Base-by-base conservation (phyloP, 2,113 vertebrate species). In the Oreotragus oreotragus region DNA sequence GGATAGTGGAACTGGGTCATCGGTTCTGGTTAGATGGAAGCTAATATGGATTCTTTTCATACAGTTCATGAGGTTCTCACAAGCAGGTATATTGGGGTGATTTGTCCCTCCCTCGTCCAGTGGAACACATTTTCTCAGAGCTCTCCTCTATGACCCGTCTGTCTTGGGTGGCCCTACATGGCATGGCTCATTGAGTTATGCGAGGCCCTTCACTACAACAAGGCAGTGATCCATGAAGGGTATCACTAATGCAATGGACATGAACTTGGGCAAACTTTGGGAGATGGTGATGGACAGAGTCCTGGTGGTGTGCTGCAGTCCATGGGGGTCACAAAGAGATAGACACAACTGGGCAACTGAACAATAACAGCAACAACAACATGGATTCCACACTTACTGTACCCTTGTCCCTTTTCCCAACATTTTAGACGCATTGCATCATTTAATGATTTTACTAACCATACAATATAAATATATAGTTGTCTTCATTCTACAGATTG, bases 101-200 rank as follows among this genome's bases (percentile, higher is more conserved):
- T 73, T 39, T 6, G 66, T 6, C 36, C 64, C 66, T 73, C 11
- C 36, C n/a, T 39, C 0, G 0, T 73, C 66, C 66, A 39, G 21
- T 73, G 66, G 5, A 73, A 39, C 10, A 73, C 10, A 39, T 73
- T 25, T 73, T 39, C 66, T 73, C 66, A 12, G 36, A 73, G 12
- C 36, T 73, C 19, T 73, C 36, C 0, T 1, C 36, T 73, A 39
- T 73, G 66, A 73, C 10, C 5, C 2, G 0, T 73, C 66, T 2
- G 0, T 73, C 66, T 73, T 39, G 66, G 66, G 66, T 73, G 36
- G 21, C 36, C 66, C 36, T 73, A 39, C 36, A 39, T 25, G n/a
- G 21, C 66, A 13, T 39, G 36, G 19, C 66, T 73, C 66, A 70
- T 6, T 39, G 66, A 73, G 19, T 73, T 73, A 39, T 13, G 4